These are phyloP conservation scores for Carterocephalus palaemon DNA, from an alignment of 2,888 invertebrate genomes.

Conservation along the genomic window DNA sequence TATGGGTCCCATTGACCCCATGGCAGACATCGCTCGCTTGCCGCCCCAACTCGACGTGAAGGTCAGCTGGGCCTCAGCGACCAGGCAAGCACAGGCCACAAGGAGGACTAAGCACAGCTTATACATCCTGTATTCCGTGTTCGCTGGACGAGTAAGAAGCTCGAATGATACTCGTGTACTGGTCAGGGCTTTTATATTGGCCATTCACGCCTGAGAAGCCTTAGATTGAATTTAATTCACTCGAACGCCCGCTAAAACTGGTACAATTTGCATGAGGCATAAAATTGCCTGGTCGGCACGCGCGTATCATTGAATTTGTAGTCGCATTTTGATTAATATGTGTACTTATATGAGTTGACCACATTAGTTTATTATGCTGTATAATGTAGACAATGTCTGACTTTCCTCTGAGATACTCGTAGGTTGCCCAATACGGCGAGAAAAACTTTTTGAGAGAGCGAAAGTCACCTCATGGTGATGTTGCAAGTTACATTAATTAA, in stretches of 20 bases:
- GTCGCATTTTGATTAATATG: too few species aligned
- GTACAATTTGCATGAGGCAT: too few species aligned
- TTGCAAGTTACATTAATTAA: too few species aligned
- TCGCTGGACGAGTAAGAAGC: slow-evolving; percentile 23
- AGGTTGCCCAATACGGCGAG: too few species aligned
- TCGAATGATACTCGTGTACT: slow-evolving; percentile 26
- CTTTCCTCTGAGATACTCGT: too few species aligned
- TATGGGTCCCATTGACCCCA: slow-evolving; percentile 45
- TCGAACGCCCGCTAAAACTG: not conserved
- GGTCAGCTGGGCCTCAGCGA: slow-evolving; percentile 70
- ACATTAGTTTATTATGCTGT: too few species aligned
- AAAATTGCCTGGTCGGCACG: too few species aligned
- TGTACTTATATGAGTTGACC: too few species aligned
- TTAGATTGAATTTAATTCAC: slow-evolving; percentile 16
- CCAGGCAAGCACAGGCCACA: slow-evolving; percentile 47
- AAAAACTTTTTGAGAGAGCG: too few species aligned
- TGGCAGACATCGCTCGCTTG: slow-evolving; percentile 51
- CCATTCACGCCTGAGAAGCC: slow-evolving; percentile 9
- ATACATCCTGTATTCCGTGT: slow-evolving; percentile 39
- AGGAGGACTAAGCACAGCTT: slow-evolving; percentile 45
- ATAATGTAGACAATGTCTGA: too few species aligned
- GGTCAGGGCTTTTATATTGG: slow-evolving; percentile 19
- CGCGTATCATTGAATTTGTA: too few species aligned
- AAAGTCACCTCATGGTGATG: too few species aligned
- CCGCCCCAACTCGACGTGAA: slow-evolving; percentile 79